Evolutionary conservation across 2,113 vertebrate species (phyloP), one percentile per base, ranked within the genome.

Genomic region (Centrocercus urophasianus): DNA sequence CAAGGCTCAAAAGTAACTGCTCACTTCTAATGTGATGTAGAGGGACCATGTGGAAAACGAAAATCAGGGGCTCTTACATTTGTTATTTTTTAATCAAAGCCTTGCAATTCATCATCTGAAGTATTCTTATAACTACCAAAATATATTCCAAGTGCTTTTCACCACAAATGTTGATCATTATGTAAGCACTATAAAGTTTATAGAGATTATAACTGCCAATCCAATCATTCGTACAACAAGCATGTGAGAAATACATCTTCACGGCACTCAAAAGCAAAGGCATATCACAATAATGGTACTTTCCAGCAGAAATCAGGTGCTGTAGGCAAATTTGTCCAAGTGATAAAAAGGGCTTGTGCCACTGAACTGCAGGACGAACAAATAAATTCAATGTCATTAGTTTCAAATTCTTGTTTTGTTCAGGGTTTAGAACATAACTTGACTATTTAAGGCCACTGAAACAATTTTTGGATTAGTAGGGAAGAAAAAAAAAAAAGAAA

Each of bases 51-150:
- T 2, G 36, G 73, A 64, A 85, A 83, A 78, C 57, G 3, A 72
- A 88, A 81, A 84, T 81, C 76, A 72, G 83, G 30, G 30, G 4
- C 60, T 94, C 47, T 93, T 83, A 57, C 19, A 7, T 81, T 83
- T 91, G 24, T 17, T 67, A 94, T 90, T 38, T 38, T 90, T 90
- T 73, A 86, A 93, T 93, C 65, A 94, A 92, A 94, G 43, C 24
- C 59, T 86, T 82, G 54, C 10, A 65, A 60, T 86, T 88, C 54
- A 81, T 81, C 72, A 72, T 90, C 75, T 90, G 77, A 94, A 94
- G 93, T 76, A 84, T 86, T 90, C 61, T 84, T 89, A 16, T n/a
- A 86, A 28, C 52, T 75, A 75, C 32, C 54, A 81, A 92, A 90
- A 84, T 69, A 57, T 61, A 85, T 80, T 88, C 86, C 83, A 89